These are phyloP conservation scores for Stomorhina lunata DNA, from an alignment of 2,888 invertebrate genomes.

Conservation along the genomic window DNA sequence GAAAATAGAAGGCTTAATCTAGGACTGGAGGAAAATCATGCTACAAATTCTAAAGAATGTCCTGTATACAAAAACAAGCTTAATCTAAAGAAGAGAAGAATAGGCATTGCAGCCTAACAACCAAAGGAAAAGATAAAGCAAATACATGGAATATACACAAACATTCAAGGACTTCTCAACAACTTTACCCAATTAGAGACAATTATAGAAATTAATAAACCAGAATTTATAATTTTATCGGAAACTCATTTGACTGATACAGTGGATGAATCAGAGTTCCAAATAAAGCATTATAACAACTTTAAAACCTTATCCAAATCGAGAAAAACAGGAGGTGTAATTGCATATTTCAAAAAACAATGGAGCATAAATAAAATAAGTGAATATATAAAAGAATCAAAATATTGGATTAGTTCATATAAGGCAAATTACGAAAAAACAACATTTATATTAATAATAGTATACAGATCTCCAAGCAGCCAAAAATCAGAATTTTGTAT, in stretches of 20 bases:
- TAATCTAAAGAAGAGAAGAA: neutral
- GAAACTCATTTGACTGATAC: neutral
- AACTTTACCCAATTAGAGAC: neutral
- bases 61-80: constrained; percentile 18
- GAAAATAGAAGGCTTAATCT: constrained; percentile 15
- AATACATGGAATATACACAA: neutral
- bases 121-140: too few relatives aligned
- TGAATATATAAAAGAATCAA: neutral
- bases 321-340: neutral
- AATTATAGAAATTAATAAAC: neutral
- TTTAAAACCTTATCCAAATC: neutral
- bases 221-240: neutral
- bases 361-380: neutral
- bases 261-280: neutral
- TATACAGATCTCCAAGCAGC: neutral
- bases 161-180: neutral
- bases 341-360: neutral
- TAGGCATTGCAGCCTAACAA: neutral
- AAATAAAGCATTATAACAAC: neutral
- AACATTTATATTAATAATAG: neutral
- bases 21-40: constrained; percentile 22
- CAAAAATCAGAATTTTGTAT: neutral
- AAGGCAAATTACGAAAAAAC: neutral
- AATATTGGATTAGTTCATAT: neutral
- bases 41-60: neutral